Conservation (phyloP, 2,797 vertebrate genomes). For the Rhodeus uyekii region DNA sequence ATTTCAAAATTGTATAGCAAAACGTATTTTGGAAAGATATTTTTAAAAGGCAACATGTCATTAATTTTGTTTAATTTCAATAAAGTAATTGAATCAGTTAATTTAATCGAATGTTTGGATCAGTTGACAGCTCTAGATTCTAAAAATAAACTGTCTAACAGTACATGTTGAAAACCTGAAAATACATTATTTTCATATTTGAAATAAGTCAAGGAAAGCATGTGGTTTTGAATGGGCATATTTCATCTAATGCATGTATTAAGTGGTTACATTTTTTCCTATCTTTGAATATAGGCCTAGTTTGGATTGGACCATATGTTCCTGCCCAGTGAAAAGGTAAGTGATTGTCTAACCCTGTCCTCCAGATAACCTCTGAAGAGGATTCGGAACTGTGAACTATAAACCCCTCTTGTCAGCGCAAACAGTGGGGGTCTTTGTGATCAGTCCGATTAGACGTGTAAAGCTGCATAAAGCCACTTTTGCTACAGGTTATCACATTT, state of each 20-base stretch:
- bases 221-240: neutral
- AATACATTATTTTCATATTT: neutral
- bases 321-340: conserved; percentile 13
- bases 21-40: too few species aligned
- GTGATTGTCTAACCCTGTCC: conserved; percentile 27
- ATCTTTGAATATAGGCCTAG: neutral
- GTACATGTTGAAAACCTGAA: neutral
- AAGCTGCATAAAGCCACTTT: conserved; percentile 46
- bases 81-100: neutral
- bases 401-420: conserved; percentile 31
- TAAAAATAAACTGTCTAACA: neutral
- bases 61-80: neutral
- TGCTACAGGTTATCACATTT: conserved; percentile 38
- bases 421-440: conserved; percentile 42
- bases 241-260: neutral
- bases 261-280: neutral
- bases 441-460: conserved; percentile 43
- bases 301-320: conserved; percentile 15
- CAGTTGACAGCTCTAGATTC: neutral
- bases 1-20: too few species aligned
- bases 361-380: conserved; percentile 40
- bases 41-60: neutral
- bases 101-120: neutral
- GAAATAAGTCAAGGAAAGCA: neutral
- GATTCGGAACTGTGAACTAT: conserved; percentile 35